Evolutionary conservation across 2,797 vertebrate species (phyloP).

Genomic region (Gorsachius magnificus): DNA sequence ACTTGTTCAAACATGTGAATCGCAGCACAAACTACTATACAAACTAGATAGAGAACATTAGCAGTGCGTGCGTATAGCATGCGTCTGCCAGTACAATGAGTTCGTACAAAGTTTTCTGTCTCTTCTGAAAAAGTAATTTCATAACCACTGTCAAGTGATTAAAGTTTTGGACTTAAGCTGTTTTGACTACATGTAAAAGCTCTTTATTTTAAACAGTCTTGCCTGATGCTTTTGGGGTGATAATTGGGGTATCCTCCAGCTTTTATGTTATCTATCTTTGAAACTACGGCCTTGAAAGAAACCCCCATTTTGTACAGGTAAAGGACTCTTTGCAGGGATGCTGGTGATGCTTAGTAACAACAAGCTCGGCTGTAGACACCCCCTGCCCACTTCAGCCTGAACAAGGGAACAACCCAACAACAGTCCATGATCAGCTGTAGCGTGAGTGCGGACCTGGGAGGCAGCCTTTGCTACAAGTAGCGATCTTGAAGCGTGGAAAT

Average conservation of each 20-base stretch:
- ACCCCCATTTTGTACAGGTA: background rate
- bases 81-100: background rate
- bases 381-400: background rate
- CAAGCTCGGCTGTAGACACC: background rate
- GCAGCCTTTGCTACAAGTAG: background rate
- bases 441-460: too few relatives aligned
- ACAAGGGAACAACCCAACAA: accelerated
- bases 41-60: background rate
- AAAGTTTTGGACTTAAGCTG: background rate
- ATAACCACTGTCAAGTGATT: background rate
- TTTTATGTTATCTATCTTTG: background rate
- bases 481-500: accelerated
- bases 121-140: background rate
- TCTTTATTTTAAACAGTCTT: background rate
- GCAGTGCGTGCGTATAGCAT: too few relatives aligned
- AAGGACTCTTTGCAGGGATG: background rate
- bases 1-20: background rate
- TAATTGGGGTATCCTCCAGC: background rate
- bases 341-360: too few relatives aligned
- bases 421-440: background rate
- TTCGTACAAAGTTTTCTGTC: background rate
- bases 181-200: background rate
- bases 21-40: background rate
- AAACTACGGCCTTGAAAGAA: background rate
- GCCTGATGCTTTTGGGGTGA: background rate